Evolutionary conservation across 2,113 vertebrate species (phyloP), one percentile per base, ranked within the genome.

Genomic region (Cebidichthys violaceus): DNA sequence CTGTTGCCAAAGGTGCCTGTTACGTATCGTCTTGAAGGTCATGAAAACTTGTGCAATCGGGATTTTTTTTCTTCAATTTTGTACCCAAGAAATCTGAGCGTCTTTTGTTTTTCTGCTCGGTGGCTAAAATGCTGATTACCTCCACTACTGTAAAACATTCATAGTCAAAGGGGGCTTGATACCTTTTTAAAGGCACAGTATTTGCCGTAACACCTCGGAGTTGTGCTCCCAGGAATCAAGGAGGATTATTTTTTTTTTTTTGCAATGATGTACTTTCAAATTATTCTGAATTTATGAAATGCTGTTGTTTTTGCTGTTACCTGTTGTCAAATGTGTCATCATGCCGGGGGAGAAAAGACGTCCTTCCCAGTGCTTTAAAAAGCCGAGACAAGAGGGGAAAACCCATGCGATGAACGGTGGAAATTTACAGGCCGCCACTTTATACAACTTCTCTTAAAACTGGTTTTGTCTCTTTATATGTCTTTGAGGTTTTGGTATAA

Each of bases 241-340:
- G 54, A 45, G 47, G 9, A 2, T n/a, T n/a, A n/a, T n/a, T n/a
- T n/a, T n/a, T n/a, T n/a, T 37, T 27, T 14, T 68, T 85, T 82
- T 84, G 59, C 84, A 77, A 79, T 77, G 24, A 35, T 83, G 50
- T 86, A 77, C 73, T 77, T 74, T 37, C 70, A 78, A 75, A 70
- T 74, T 41, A 66, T 77, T 18, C 35, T n/a, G 17, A 80, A 77
- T 72, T 82, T 75, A 66, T 80, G 67, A 70, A 83, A 81, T 83
- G 55, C 79, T 84, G 61, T 74, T 90, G 24, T 68, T 86, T 81
- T 77, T 81, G 71, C 45, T 68, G 54, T 82, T 76, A 76, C 43
- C 41, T 86, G 84, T 86, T 86, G 79, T 87, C 69, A 70, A 84
- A 86, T 88, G 65, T 87, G 81, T 91, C 84, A 64, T 86, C 73